A percentile compares a stretch with the other conserved stretches of the same genome.
phyloP scores from a whole-genome alignment of 2,113 vertebrate species.

The Edolisoma coerulescens region DNA sequence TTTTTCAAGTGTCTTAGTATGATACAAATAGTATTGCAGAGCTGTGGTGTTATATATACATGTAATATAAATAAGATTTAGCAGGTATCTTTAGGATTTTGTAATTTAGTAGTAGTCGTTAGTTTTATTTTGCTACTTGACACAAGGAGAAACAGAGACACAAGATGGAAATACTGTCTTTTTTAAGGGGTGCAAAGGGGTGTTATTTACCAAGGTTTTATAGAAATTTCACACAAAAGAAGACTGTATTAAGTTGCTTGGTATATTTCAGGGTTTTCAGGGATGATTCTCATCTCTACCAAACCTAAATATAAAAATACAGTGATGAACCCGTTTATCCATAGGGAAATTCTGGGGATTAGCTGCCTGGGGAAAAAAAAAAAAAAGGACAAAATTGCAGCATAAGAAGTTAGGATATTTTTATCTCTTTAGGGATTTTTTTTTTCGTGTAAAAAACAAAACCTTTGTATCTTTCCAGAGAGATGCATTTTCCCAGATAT shows the following conservation, averaged over 20 bases:
- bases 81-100: background rate
- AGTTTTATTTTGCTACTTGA: background rate
- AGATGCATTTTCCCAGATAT: conserved; percentile 5
- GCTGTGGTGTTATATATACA: background rate
- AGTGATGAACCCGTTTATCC: background rate
- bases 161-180: background rate
- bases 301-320: background rate
- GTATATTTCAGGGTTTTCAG: background rate
- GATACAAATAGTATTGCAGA: background rate
- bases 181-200: fast-evolving
- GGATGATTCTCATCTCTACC: background rate
- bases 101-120: background rate
- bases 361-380: background rate
- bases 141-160: background rate
- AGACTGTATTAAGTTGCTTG: background rate
- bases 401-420: background rate
- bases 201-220: background rate
- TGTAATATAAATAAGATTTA: background rate
- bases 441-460: background rate
- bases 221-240: background rate
- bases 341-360: background rate
- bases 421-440: background rate
- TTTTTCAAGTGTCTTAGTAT: background rate
- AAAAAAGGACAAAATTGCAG: background rate
- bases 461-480: background rate